Evolutionary conservation across 1,140 invertebrate genomes (phyloP), one percentile per base, ranked within the genome.

Genomic region (Portunus trituberculatus): DNA sequence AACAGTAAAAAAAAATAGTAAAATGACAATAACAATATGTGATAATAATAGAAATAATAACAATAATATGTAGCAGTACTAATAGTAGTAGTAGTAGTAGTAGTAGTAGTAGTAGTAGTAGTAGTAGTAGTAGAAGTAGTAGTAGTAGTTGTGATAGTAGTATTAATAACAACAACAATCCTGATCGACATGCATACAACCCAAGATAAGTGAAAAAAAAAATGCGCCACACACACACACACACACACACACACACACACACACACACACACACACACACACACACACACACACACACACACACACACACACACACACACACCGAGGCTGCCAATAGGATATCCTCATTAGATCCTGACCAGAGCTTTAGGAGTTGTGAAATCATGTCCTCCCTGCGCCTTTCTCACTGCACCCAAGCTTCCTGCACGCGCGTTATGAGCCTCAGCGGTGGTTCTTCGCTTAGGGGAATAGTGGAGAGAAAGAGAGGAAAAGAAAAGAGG

Each of bases 261-360:
- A 76, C 59, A 76, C 59, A 76, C 59, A 76, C 59, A 76, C 59
- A 76, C 67, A 76, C 67, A 76, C 67, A 25, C 16, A 25, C 67
- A 76, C 67, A n/a, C 67, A 76, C 67, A n/a, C 67, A 76, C 67
- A 76, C 67, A n/a, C 67, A 76, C 67, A 76, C 67, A n/a, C 67
- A n/a, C 67, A 76, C 67, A 76, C 67, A 76, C 67, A 76, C 67
- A 76, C 67, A 76, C 67, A 76, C 67, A 76, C 67, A 76, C 67
- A 76, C 20, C 1, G 0, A n/a, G 6, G 67, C 67, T 20, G 67
- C 67, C 16, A n/a, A 20, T 76, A 76, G 67, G 67, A 76, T 20
- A 76, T 76, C 67, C 67, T 76, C 67, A 76, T 76, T 76, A 76
- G 0, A 20, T 59, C 67, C 16, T 76, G 20, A n/a, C 25, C 67